A percentile compares a stretch with the other conserved stretches of the same genome.
phyloP scores from a whole-genome alignment of 2,888 invertebrate species.

The Tridacna crocea region DNA sequence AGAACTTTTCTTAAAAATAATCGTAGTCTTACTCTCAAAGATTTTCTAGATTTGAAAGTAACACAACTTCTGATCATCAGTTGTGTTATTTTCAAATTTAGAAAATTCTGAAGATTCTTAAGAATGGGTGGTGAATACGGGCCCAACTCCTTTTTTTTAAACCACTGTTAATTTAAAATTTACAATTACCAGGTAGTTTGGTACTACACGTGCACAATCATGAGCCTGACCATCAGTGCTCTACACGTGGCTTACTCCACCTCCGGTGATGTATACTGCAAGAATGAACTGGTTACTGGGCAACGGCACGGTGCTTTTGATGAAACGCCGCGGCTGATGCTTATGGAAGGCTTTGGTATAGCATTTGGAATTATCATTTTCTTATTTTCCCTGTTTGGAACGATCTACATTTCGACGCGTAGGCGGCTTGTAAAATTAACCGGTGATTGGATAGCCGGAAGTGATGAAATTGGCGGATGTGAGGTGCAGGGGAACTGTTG shows the following conservation, averaged over 20 bases:
- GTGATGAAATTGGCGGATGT: neutral
- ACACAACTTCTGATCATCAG: no score
- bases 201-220: conserved; percentile 16
- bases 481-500: neutral
- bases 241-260: conserved; percentile 19
- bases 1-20: no score
- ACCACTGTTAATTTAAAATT: no score
- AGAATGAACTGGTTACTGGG: neutral
- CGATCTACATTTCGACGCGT: conserved; percentile 14
- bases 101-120: no score
- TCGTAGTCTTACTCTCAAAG: no score
- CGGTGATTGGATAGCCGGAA: neutral
- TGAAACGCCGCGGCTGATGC: conserved; percentile 17
- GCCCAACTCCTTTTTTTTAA: no score
- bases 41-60: no score
- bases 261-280: conserved; percentile 11
- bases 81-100: no score
- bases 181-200: neutral
- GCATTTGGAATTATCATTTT: conserved; percentile 13
- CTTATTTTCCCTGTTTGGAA: conserved; percentile 15
- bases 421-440: conserved; percentile 3
- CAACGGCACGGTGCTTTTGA: neutral
- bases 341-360: conserved; percentile 20
- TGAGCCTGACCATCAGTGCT: conserved; percentile 1
- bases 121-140: no score